These are phyloP conservation scores for Osmerus mordax DNA, from an alignment of 2,113 vertebrate species.

Conservation along the genomic window DNA sequence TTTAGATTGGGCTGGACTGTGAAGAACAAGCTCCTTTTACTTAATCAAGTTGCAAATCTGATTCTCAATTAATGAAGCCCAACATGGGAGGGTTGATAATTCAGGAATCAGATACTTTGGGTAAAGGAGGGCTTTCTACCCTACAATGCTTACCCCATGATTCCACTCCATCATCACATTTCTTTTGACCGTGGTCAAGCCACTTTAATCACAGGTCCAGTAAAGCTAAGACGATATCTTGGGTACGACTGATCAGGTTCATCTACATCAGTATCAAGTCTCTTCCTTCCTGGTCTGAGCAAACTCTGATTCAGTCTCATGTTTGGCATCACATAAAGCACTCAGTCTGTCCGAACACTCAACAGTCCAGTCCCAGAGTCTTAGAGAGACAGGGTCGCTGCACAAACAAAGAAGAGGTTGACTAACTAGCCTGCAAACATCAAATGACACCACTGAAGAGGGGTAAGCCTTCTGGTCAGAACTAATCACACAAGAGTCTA, in stretches of 20 bases:
- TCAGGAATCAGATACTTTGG: conserved; percentile 5
- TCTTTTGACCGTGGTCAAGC: conserved; percentile 23
- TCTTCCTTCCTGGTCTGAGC: conserved; percentile 46
- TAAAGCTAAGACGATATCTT: conserved; percentile 42
- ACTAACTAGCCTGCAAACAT: conserved; percentile 28
- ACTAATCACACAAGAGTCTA: conserved; percentile 52
- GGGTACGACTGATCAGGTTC: conserved; percentile 20
- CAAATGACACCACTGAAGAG: conserved; percentile 33
- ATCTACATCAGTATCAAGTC: conserved; percentile 9
- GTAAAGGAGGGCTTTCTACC: conserved; percentile 2
- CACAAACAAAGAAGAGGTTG: conserved; percentile 2
- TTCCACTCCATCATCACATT: conserved; percentile 16
- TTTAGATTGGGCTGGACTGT: conserved; percentile 16
- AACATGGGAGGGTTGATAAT: not conserved
- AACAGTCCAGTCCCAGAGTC: conserved; percentile 31
- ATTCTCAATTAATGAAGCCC: conserved; percentile 15
- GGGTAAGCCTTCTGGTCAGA: conserved; percentile 38
- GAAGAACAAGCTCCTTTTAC: conserved; percentile 15
- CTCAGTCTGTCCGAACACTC: conserved; percentile 24
- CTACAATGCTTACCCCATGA: not conserved
- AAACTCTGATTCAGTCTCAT: conserved; percentile 42
- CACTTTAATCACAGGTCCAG: conserved; percentile 17
- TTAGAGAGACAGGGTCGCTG: conserved; percentile 30
- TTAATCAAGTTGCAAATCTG: conserved; percentile 9
- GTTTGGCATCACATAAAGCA: conserved; percentile 47